Percentiles rank a stretch among this genome's conserved stretches.
Conservation (phyloP, 1,140 invertebrate genomes). For the Drosophila mayri region DNA sequence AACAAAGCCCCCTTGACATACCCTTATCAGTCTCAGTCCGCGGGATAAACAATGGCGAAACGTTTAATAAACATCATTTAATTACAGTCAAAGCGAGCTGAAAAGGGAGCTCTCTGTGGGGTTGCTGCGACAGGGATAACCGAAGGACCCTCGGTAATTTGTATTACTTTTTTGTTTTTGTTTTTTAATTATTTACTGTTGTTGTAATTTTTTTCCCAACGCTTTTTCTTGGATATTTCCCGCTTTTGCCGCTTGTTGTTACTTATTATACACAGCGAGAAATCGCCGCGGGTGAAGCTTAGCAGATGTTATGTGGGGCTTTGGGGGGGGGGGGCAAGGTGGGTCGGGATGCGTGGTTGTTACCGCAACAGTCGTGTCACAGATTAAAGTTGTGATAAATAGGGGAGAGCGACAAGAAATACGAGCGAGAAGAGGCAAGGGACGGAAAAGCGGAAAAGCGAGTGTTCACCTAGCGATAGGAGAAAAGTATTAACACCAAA, state of each 20-base stretch:
- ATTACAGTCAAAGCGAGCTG: conserved; percentile 58
- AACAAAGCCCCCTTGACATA: not conserved
- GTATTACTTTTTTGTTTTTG: conserved; percentile 65
- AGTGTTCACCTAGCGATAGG: conserved; percentile 47
- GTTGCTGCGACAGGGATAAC: conserved; percentile 19
- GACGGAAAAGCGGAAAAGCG: conserved; percentile 10
- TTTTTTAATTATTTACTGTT: conserved; percentile 71
- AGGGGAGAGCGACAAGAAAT: conserved; percentile 16
- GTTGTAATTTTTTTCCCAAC: not conserved
- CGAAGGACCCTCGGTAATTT: conserved; percentile 62
- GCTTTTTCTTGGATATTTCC: conserved; percentile 18
- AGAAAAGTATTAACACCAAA: conserved; percentile 36
- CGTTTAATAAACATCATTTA: conserved; percentile 78
- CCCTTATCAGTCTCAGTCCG: not conserved
- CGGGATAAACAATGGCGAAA: conserved; percentile 26
- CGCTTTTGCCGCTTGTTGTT: conserved; percentile 15
- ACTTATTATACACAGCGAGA: conserved; percentile 34
- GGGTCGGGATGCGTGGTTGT: not conserved
- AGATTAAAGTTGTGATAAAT: conserved; percentile 63
- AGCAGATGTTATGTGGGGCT: conserved; percentile 24
- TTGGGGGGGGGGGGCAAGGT: not conserved
- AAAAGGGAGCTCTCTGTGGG: conserved; percentile 28
- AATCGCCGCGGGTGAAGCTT: conserved; percentile 36
- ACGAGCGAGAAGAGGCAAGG: not conserved
- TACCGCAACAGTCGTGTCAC: conserved; percentile 32